Conservation (phyloP, 2,113 vertebrate species). For the Patagioenas fasciata region DNA sequence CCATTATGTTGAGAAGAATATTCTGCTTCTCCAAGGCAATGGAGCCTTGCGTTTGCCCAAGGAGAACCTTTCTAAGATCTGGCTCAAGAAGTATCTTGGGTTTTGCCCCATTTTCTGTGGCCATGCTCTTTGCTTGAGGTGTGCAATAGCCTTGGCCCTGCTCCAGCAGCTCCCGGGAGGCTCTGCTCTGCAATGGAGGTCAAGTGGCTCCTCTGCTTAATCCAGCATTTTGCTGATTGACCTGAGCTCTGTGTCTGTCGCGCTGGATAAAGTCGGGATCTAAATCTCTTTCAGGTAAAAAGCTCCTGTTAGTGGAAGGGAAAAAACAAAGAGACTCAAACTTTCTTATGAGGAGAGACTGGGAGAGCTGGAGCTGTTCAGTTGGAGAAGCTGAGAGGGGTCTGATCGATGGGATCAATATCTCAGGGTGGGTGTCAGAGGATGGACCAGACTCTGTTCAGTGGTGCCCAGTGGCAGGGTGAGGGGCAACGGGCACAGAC, state of each 20-base stretch:
- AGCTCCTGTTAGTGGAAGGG: background rate
- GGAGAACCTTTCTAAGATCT: background rate
- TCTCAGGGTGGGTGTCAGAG: too few relatives aligned
- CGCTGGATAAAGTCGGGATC: background rate
- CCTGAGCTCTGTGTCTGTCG: background rate
- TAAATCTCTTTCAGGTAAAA: background rate
- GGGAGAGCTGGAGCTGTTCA: too few relatives aligned
- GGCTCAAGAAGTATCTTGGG: fast-evolving
- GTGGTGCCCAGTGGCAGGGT: too few relatives aligned
- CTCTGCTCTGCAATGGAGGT: background rate
- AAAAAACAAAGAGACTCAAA: background rate
- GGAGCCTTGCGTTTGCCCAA: background rate
- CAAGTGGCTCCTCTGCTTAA: fast-evolving
- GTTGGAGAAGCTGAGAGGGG: too few relatives aligned
- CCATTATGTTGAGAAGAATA: background rate
- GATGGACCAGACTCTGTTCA: too few relatives aligned
- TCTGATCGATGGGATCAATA: too few relatives aligned
- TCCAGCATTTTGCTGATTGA: background rate
- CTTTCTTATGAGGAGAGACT: too few relatives aligned
- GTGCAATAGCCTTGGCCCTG: too few relatives aligned
- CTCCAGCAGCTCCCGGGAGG: background rate
- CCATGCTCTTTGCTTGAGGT: background rate
- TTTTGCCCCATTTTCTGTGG: background rate
- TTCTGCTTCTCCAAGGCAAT: fast-evolving
- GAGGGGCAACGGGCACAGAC: too few relatives aligned